Percentiles rank a stretch among this genome's conserved stretches.
phyloP scores from a whole-genome alignment of 2,113 vertebrate species.

The Dissostichus mawsoni region DNA sequence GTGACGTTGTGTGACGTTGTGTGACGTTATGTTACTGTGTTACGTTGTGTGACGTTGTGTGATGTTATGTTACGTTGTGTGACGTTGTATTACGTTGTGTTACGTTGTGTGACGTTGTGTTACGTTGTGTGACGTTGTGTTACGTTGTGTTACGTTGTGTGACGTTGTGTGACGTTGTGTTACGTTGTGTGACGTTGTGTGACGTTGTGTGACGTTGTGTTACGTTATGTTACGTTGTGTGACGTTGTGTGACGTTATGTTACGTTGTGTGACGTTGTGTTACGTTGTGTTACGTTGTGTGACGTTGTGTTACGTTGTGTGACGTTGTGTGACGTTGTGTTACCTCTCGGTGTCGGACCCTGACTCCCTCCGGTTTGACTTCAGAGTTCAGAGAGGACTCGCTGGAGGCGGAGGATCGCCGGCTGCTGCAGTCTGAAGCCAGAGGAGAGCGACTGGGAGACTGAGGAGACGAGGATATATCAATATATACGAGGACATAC shows the following conservation, averaged over 20 bases:
- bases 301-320: no score
- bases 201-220: no score
- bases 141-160: not conserved
- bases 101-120: constrained; percentile 65
- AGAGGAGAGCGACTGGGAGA: constrained; percentile 83
- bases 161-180: constrained; percentile 66
- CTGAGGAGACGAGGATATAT: constrained; percentile 68
- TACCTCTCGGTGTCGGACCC: constrained; percentile 90
- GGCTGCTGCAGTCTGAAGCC: constrained; percentile 88
- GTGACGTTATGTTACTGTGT: no score
- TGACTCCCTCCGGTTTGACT: constrained; percentile 81
- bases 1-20: no score
- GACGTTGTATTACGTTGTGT: not conserved
- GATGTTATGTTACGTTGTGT: no score
- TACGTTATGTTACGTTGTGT: no score
- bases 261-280: no score
- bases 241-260: no score
- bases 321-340: not conserved
- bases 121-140: constrained; percentile 66
- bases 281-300: no score
- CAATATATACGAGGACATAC: no score
- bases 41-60: no score
- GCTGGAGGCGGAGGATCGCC: constrained; percentile 89
- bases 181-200: not conserved
- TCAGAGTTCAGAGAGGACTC: constrained; percentile 85